Evolutionary conservation across 2,113 vertebrate genomes (phyloP), one percentile per base, ranked within the genome.

Genomic region (Pao palembangensis): DNA sequence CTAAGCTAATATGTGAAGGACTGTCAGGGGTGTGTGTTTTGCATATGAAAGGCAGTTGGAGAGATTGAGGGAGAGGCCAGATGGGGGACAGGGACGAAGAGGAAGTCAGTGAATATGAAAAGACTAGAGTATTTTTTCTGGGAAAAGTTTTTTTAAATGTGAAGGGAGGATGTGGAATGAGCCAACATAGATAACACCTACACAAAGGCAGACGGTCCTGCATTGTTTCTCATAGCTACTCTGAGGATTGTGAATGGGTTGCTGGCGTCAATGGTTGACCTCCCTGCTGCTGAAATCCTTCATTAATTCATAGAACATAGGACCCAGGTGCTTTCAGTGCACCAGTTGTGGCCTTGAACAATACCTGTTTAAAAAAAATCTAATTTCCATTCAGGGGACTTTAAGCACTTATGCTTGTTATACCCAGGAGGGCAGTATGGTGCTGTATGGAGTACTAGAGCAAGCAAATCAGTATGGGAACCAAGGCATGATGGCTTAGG

Each of bases 21-120:
- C 61, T 84, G 83, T 83, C 23, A 25, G 23, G 65, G 74, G 46
- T 67, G 77, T 80, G 5, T 28, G 5, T 28, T 28, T 28, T 28
- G 71, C 71, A 85, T 84, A 78, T 83, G 80, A 86, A 86, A 88
- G 81, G 70, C 79, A 82, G 79, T 77, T 68, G 79, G 85, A 79
- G 85, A 87, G 90, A 90, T 89, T 88, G 81, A 82, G 72, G 75
- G 78, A 90, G 89, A 90, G 87, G 87, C 80, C 85, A 89, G 82
- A 75, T 66, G 61, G 74, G 78, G 79, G 71, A 71, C 76, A 78
- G 69, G 69, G 66, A 55, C 71, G 23, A 51, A 64, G 49, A 55
- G 53, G 25, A 55, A 55, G 41, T n/a, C 31, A 18, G 54, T 41
- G 51, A 61, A 65, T 53, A n/a, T 51, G 21, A 3, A 71, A 82